These are phyloP conservation scores for Saccostrea glomerata DNA, from an alignment of 1,140 invertebrate genomes.

Conservation along the genomic window DNA sequence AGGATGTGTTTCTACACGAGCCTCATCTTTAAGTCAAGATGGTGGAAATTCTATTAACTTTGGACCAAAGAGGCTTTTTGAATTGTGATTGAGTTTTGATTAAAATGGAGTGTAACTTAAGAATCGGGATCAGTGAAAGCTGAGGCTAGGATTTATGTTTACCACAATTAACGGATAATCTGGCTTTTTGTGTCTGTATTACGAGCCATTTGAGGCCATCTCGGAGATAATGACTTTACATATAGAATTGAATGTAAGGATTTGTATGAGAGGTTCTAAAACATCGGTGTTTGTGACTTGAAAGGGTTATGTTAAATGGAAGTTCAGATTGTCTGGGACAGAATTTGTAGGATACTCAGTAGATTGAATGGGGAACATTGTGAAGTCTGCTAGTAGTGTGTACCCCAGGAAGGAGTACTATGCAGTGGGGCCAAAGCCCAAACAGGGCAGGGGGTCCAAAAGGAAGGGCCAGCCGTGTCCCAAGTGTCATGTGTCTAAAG, in stretches of 20 bases:
- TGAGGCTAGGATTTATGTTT: not conserved
- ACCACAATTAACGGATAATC: not conserved
- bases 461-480: not conserved
- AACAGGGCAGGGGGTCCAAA: constrained; percentile 23
- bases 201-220: not conserved
- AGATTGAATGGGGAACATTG: constrained; percentile 5
- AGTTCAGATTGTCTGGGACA: not conserved
- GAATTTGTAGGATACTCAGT: not conserved
- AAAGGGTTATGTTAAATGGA: not conserved
- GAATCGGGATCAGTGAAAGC: not conserved
- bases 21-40: not conserved
- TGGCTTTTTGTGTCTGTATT: not conserved
- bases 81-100: not conserved
- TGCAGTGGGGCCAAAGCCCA: not conserved
- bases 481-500: not conserved
- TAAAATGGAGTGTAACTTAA: constrained; percentile 7
- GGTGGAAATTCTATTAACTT: constrained; percentile 1
- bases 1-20: constrained; percentile 13
- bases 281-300: not conserved
- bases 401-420: not conserved
- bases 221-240: not conserved
- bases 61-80: not conserved
- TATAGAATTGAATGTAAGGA: not conserved
- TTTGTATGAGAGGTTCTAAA: not conserved
- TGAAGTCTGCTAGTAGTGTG: constrained; percentile 8